Evolutionary conservation across 2,888 invertebrate genomes (phyloP), one percentile per base, ranked within the genome.

Genomic region (Metacarcinus magister): DNA sequence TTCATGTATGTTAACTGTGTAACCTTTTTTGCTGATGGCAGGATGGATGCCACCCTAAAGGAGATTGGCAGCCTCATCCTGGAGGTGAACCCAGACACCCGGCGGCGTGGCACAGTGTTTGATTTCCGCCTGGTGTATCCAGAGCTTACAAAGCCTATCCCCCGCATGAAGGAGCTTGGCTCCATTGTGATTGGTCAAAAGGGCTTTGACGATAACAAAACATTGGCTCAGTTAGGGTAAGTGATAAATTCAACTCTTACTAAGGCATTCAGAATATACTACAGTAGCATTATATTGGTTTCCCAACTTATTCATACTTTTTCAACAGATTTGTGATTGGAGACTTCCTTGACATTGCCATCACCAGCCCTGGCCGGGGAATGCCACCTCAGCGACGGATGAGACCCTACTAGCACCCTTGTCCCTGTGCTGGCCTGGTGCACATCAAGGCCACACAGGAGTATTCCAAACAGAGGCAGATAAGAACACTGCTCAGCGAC

Each of bases 51-150:
- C 5, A 99, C 99, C 0, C 98, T 99, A 28, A 98, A 99, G 97
- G 99, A 99, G 98, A 98, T 99, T 16, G 99, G 99, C 0, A 98
- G 99, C n/a, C 98, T 99, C 10, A 99, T 99, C 0, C 99, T 99
- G 97, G 99, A 99, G 98, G 99, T 99, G 0, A 99, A 99, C 97
- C 99, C 99, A 8, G 99, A 99, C 97, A 99, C 99, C 0, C 98
- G 99, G 93, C 98, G 99, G 95, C 99, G 99, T 97, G 99, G 99
- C 91, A 99, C 99, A 4, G 99, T 99, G 97, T 99, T 99, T 97
- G 99, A 99, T 97, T 99, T 99, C 98, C 99, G 99, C 2, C 98
- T 96, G 32, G 93, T 97, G 23, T 97, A 95, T 75, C 99, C 99
- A 0, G 99, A 99, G 97, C 95, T 97, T 67, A 96, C 97, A 97